Evolutionary conservation across 2,888 invertebrate species (phyloP).

Genomic region (Lochmaea capreae): DNA sequence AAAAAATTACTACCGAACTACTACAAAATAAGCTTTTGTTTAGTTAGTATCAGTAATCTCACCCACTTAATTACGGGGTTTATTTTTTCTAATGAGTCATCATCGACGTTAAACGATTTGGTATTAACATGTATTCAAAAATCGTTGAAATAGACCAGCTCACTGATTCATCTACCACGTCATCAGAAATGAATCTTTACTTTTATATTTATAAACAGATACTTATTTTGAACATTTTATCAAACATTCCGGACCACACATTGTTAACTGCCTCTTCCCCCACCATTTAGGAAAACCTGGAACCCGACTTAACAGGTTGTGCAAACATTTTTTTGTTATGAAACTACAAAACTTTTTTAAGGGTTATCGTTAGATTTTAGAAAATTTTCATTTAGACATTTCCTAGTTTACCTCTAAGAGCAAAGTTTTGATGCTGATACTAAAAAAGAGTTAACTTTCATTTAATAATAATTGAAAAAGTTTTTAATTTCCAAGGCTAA

Average conservation of each 20-base stretch:
- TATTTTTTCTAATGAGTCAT: constrained; percentile 26
- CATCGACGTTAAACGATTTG: not conserved
- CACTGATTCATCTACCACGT: constrained; percentile 27
- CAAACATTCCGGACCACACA: constrained; percentile 10
- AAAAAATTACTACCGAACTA: constrained; percentile 10
- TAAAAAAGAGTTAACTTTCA: too few species aligned
- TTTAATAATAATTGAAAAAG: too few species aligned
- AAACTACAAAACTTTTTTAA: too few species aligned
- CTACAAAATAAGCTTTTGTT: constrained; percentile 23
- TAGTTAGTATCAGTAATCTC: constrained; percentile 21
- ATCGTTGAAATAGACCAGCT: constrained; percentile 16
- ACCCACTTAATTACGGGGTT: constrained; percentile 27
- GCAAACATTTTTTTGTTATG: too few species aligned
- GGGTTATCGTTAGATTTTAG: too few species aligned
- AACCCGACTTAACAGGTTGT: too few species aligned
- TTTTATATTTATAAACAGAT: constrained; percentile 18
- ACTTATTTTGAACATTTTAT: constrained; percentile 9
- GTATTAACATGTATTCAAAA: constrained; percentile 11
- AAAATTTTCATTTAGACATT: too few species aligned
- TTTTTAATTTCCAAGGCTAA: too few species aligned
- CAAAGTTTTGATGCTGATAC: too few species aligned
- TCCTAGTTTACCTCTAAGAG: too few species aligned
- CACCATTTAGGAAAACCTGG: not conserved
- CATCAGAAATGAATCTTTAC: constrained; percentile 14
- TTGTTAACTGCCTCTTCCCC: not conserved